Evolutionary conservation across 2,113 vertebrate species (phyloP).

Genomic region (Trochalopteron elliotii): DNA sequence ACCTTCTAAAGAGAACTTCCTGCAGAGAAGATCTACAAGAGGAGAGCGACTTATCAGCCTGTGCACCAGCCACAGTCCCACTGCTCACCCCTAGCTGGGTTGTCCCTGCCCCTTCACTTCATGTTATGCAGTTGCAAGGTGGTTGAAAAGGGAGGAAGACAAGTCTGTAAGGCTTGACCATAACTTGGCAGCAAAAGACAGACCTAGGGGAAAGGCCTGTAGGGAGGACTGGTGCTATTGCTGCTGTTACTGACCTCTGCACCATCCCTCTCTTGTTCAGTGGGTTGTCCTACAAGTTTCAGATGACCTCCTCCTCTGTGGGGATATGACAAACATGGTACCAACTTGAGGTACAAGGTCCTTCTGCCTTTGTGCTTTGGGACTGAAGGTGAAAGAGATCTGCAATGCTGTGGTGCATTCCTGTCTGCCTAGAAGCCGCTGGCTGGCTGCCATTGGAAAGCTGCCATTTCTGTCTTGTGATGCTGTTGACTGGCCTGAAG

Average conservation of each 20-base stretch:
- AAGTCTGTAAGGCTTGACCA: not conserved
- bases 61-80: accelerated
- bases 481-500: not conserved
- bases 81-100: not conserved
- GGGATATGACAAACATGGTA: not conserved
- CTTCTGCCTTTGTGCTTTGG: not conserved
- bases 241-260: not conserved
- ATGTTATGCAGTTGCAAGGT: not conserved
- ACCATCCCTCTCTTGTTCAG: not conserved
- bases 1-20: not conserved
- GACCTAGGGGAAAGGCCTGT: not conserved
- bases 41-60: accelerated
- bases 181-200: not conserved
- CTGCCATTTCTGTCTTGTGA: not conserved
- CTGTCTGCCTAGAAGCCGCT: not conserved
- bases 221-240: not conserved
- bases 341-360: not conserved
- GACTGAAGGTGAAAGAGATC: not conserved
- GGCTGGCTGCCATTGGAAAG: constrained; percentile 3
- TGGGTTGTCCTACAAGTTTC: not conserved
- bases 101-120: not conserved
- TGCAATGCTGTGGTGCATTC: not conserved
- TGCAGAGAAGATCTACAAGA: not conserved
- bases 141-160: not conserved
- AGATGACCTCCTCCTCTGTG: not conserved